Evolutionary conservation across 2,888 invertebrate genomes (phyloP), one percentile per base, ranked within the genome.

Genomic region (Charanyca ferruginea): DNA sequence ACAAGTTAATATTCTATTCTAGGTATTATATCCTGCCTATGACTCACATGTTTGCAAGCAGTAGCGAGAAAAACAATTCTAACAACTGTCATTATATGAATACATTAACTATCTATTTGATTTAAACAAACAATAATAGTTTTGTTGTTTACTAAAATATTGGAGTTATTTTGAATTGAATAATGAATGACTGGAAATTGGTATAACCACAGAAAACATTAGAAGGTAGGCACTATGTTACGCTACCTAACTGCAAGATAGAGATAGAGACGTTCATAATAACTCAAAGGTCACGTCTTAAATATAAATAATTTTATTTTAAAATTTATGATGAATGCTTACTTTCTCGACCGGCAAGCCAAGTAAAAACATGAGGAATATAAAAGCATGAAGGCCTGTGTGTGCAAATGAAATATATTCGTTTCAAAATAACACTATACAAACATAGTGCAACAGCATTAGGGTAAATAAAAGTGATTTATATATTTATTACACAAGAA

Each of bases 301-400:
- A 45, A 28, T 42, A 54, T n/a, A 47, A 32, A 42, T 13, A 13
- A 54, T 23, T 18, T 38, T 7, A 35, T 54, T 47, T 41, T 1
- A 51, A 23, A 69, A 42, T 22, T 23, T 25, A 23, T 42, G 35
- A 35, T 42, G 25, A 57, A 53, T 57, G 55, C 28, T 28, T 55
- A 55, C n/a, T 38, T 45, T 77, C 35, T 79, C 49, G 49, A 66
- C 59, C 57, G 64, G 38, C 48, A 64, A 78, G 53, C 22, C 67
- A 81, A 79, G 79, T 75, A 70, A 81, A 79, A 79, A 66, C 59
- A 67, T 38, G 48, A 52, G 54, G 51, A 68, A 57, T 63, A 64
- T 63, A 64, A 79, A 66, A 71, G 71, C 71, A 79, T 63, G 67
- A 81, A 81, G 66, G 71, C 52, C 54, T 64, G 28, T 59, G 59